phyloP scores from a whole-genome alignment of 1,140 invertebrate species.

The Bombus haemorrhoidalis region DNA sequence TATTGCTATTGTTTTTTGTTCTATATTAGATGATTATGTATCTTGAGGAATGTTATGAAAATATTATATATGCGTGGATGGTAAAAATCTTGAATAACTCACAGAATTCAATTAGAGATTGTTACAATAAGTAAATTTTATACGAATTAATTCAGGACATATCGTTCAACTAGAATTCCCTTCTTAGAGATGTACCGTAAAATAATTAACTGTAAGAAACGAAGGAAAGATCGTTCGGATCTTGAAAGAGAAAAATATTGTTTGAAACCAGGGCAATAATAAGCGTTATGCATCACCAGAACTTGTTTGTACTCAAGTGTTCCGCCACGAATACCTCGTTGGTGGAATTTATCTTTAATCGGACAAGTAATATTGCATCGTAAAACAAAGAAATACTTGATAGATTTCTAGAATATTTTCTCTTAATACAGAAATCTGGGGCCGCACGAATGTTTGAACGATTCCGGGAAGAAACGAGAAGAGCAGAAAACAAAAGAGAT shows the following conservation, averaged over 20 bases:
- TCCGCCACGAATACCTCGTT: neutral
- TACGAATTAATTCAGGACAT: neutral
- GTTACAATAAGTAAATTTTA: neutral
- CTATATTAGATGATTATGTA: neutral
- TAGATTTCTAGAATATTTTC: neutral
- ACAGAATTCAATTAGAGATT: neutral
- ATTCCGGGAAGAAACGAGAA: neutral
- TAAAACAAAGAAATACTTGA: neutral
- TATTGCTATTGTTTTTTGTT: neutral
- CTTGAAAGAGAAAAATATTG: neutral
- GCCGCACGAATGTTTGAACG: neutral
- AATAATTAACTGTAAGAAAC: neutral
- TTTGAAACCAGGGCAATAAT: neutral
- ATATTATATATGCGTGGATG: neutral
- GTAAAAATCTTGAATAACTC: neutral
- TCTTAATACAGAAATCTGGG: neutral
- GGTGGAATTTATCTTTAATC: neutral
- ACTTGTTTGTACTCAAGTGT: neutral
- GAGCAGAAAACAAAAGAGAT: neutral
- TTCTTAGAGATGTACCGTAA: neutral
- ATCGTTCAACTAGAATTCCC: neutral
- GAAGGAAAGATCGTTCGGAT: neutral
- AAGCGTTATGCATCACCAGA: neutral
- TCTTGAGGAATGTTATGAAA: neutral
- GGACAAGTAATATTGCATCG: neutral